Evolutionary conservation across 2,888 invertebrate species (phyloP).

Genomic region (Drosophila fulvimacula): DNA sequence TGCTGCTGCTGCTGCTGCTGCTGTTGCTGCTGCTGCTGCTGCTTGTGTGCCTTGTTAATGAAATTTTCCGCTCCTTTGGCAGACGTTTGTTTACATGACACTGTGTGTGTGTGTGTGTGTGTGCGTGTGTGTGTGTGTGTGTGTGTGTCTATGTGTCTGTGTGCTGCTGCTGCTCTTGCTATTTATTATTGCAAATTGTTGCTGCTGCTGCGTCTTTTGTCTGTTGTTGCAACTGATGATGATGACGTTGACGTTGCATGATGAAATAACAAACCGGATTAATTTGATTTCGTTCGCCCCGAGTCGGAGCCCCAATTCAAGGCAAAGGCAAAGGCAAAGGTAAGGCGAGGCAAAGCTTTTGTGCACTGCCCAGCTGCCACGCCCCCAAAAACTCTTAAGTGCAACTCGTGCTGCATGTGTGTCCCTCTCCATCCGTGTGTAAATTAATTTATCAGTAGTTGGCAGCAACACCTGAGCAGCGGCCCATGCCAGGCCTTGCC

Average conservation of each 20-base stretch:
- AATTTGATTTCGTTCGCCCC: slow-evolving; percentile 77
- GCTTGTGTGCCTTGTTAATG: slow-evolving; percentile 77
- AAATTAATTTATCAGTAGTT: slow-evolving; percentile 69
- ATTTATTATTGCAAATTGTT: slow-evolving; percentile 79
- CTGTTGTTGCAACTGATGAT: slow-evolving; percentile 79
- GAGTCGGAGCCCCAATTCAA: slow-evolving; percentile 28
- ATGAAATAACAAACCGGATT: slow-evolving; percentile 83
- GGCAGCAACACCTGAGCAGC: slow-evolving; percentile 49
- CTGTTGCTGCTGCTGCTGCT: slow-evolving; percentile 40
- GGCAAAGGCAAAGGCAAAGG: slow-evolving; percentile 2
- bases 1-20: slow-evolving; percentile 45
- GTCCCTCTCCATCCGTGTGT: slow-evolving; percentile 9
- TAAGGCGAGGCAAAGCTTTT: slow-evolving; percentile 27
- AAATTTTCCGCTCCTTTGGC: slow-evolving; percentile 78
- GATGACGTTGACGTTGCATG: slow-evolving; percentile 78
- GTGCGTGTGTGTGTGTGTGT: slow-evolving; percentile 35
- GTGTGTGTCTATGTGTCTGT: slow-evolving; percentile 24
- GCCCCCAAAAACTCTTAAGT: slow-evolving; percentile 46
- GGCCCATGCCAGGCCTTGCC: background rate
- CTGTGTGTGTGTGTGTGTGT: slow-evolving; percentile 28
- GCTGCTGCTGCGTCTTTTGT: slow-evolving; percentile 64
- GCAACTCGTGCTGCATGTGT: slow-evolving; percentile 40
- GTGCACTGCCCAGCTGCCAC: slow-evolving; percentile 36
- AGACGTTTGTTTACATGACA: slow-evolving; percentile 63
- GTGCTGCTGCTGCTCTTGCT: slow-evolving; percentile 44